phyloP scores from a whole-genome alignment of 2,888 invertebrate species.

The Tetranychus truncatus region DNA sequence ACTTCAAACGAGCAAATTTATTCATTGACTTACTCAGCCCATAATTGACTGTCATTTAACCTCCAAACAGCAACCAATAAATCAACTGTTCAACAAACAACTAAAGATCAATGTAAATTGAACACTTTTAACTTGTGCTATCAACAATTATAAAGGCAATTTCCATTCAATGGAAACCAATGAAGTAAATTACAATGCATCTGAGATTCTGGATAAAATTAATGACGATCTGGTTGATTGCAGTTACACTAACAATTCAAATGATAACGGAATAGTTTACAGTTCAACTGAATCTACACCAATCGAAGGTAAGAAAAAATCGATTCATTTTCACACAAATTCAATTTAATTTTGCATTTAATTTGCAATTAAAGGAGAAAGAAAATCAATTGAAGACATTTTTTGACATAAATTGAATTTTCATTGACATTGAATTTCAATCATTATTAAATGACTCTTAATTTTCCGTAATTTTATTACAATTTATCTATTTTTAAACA shows the following conservation, averaged over 20 bases:
- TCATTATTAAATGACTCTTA: neutral
- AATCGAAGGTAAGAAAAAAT: neutral
- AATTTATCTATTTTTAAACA: neutral
- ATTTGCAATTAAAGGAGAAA: neutral
- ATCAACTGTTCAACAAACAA: too few species aligned
- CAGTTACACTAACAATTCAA: neutral
- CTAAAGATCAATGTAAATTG: too few species aligned
- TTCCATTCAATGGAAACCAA: neutral
- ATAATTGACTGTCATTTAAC: too few species aligned
- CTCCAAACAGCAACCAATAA: too few species aligned
- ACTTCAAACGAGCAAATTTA: too few species aligned
- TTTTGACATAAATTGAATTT: too few species aligned
- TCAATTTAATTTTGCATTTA: neutral
- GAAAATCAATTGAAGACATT: neutral
- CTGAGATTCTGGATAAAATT: neutral
- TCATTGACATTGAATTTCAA: neutral
- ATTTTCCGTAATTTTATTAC: neutral
- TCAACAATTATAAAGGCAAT: neutral
- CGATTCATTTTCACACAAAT: too few species aligned
- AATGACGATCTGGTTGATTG: neutral
- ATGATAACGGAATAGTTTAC: neutral
- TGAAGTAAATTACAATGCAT: neutral
- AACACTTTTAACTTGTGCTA: too few species aligned
- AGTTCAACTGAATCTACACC: neutral
- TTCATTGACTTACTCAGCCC: too few species aligned